A percentile compares a stretch with the other conserved stretches of the same genome.
Evolutionary conservation across 1,140 invertebrate genomes (phyloP).

Genomic region (Oedothorax gibbosus): DNA sequence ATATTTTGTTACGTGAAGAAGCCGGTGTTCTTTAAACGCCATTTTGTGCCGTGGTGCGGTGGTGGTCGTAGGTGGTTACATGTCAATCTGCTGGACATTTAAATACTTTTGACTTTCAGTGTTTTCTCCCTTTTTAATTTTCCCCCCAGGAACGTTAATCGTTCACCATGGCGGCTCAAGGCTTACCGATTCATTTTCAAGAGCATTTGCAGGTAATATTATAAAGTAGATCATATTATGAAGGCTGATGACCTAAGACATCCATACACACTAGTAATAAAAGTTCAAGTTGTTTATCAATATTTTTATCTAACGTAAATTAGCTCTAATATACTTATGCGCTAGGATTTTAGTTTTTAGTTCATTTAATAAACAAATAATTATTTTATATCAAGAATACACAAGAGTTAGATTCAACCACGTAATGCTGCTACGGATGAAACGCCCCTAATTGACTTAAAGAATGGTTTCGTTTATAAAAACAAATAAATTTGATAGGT

Average conservation of each 20-base stretch:
- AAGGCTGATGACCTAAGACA: conserved; percentile 49
- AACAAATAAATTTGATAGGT: not conserved
- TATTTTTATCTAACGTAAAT: too few species aligned
- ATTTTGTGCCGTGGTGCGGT: conserved; percentile 59
- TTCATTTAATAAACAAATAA: too few species aligned
- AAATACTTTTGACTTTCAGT: conserved; percentile 52
- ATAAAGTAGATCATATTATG: conserved; percentile 34
- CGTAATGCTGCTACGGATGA: conserved; percentile 34
- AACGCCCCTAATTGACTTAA: conserved; percentile 42
- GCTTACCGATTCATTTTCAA: conserved; percentile 67
- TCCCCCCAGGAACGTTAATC: conserved; percentile 37
- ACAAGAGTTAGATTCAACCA: conserved; percentile 17
- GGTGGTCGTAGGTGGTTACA: conserved; percentile 60
- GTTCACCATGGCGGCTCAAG: conserved; percentile 61
- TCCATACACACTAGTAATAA: not conserved
- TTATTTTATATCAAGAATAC: too few species aligned
- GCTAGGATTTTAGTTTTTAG: too few species aligned
- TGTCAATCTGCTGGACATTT: conserved; percentile 57
- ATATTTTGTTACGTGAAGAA: conserved; percentile 39
- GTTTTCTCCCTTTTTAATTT: conserved; percentile 22
- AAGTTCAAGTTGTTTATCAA: too few species aligned
- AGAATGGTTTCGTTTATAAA: not conserved
- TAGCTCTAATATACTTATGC: too few species aligned
- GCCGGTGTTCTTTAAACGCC: conserved; percentile 50
- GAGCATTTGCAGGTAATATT: conserved; percentile 66